Evolutionary conservation across 2,888 invertebrate species (phyloP).

Genomic region (Chrysotoxum bicinctum): DNA sequence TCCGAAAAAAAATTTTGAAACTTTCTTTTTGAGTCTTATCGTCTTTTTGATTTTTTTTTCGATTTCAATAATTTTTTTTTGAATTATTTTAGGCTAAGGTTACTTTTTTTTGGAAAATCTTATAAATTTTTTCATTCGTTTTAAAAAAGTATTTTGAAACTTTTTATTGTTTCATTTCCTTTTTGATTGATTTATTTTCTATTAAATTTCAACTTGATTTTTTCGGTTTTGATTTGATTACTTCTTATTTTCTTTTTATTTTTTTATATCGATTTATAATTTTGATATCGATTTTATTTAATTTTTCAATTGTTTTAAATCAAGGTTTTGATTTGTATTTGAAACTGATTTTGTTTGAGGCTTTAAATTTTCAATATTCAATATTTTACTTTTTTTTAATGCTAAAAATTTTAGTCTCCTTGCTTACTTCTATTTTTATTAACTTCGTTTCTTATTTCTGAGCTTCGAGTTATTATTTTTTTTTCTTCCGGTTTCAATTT

Average conservation of each 20-base stretch:
- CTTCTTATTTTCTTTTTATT: too few relatives aligned
- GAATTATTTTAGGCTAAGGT: too few relatives aligned
- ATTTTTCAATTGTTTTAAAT: neutral
- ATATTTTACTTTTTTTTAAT: neutral
- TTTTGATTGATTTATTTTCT: neutral
- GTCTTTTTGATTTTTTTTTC: too few relatives aligned
- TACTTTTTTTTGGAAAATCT: too few relatives aligned
- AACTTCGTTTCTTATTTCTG: too few relatives aligned
- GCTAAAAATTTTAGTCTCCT: neutral
- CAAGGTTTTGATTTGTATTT: neutral
- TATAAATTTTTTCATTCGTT: neutral
- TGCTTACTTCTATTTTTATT: too few relatives aligned
- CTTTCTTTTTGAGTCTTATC: too few relatives aligned
- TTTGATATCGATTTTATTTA: neutral
- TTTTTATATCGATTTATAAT: neutral
- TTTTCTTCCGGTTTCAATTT: neutral
- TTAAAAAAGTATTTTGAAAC: neutral
- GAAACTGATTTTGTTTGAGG: neutral
- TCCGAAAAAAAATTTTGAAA: too few relatives aligned
- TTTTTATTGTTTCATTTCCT: neutral
- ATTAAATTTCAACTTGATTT: neutral
- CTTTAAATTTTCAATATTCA: neutral
- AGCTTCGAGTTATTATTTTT: neutral
- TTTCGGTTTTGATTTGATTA: too few relatives aligned
- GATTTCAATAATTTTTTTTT: too few relatives aligned